Base-by-base conservation (phyloP, 2,797 vertebrate species). In the Carduelis carduelis region DNA sequence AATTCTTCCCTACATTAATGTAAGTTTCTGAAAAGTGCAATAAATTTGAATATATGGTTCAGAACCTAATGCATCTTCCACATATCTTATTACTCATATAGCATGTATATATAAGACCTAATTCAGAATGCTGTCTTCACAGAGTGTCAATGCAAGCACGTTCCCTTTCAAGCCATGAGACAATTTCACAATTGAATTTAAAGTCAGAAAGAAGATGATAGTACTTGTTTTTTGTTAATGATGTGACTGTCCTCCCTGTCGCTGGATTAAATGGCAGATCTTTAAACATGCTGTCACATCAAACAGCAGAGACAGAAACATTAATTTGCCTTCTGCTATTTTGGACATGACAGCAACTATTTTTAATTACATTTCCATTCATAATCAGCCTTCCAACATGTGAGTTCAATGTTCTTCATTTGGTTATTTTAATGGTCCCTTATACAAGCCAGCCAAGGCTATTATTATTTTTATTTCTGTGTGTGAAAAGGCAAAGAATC, bases 351-450 rank as follows among this genome's bases (percentile, higher is more conserved):
- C 39, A 90, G 50, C 28, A 88, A 74, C 49, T 75, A 50, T 75
- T 86, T 89, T 74, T 32, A 78, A 90, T 66, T 57, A 81, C 63
- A 43, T 90, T 95, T 85, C 72, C 72, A 61, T 94, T 97, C 86
- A 89, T 82, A 87, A 77, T 86, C 64, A 23, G 32, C 30, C n/a
- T 86, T 83, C 72, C 56, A 85, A 64, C 44, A 63, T 37, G 41
- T 10, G 20, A 93, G 76, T 89, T 87, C 44, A 52, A 18, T 87
- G 55, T 75, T 79, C 55, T 87, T 37, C 56, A 44, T 84, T 83
- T 91, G 72, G 86, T 90, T 93, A 75, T 86, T 91, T 91, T 86
- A 93, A 87, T 80, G 39, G 34, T 57, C 15, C n/a, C 37, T 70
- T 59, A 37, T 41, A 79, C 60, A 89, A 95, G 41, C 11, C 39